phyloP scores from a whole-genome alignment of 2,888 invertebrate genomes.

The Lottia scabra region DNA sequence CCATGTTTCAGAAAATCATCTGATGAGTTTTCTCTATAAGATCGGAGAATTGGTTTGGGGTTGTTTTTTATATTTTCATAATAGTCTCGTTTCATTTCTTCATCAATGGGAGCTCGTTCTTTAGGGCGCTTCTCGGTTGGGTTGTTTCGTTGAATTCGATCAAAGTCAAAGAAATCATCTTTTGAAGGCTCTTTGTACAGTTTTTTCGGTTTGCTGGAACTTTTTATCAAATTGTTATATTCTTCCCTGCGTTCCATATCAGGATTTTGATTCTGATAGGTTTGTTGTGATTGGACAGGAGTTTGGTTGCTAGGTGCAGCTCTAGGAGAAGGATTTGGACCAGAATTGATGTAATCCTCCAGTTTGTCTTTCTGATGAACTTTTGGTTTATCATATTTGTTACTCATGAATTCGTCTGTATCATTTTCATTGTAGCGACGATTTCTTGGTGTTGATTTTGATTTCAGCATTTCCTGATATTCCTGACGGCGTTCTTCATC shows the following conservation, averaged over 20 bases:
- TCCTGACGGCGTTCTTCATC: background rate
- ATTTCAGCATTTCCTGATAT: background rate
- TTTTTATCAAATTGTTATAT: background rate
- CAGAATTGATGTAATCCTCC: background rate
- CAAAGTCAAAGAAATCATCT: constrained; percentile 1
- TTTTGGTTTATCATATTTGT: background rate
- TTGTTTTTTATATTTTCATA: constrained; percentile 12
- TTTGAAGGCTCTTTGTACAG: background rate
- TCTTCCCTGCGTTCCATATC: background rate
- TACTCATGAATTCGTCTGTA: background rate
- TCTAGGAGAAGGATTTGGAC: background rate
- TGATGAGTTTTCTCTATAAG: constrained; percentile 1
- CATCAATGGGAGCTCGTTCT: background rate
- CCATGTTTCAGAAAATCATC: background rate
- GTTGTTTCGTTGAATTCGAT: background rate
- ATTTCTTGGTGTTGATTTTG: background rate
- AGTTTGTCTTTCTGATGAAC: background rate
- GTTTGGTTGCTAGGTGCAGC: background rate
- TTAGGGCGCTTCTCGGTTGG: background rate
- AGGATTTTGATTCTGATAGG: background rate
- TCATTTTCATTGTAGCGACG: background rate
- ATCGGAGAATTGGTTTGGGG: background rate
- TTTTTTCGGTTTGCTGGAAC: background rate
- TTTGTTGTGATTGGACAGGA: background rate
- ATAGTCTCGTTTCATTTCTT: constrained; percentile 9